A percentile compares a stretch with the other conserved stretches of the same genome.
Evolutionary conservation across 2,888 invertebrate genomes (phyloP).

Genomic region (Harpagoxenus sublaevis): DNA sequence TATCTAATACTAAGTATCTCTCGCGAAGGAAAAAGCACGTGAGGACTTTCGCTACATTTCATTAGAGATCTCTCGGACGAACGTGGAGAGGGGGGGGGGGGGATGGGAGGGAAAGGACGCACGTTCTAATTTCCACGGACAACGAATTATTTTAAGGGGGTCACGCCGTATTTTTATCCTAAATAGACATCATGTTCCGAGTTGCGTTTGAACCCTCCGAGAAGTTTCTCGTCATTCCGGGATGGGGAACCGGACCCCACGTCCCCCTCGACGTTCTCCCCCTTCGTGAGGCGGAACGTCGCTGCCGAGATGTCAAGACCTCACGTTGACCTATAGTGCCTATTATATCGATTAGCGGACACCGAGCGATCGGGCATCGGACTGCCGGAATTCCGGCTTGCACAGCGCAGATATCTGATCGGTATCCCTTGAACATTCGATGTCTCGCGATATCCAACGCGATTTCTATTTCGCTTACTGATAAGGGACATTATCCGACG

Average conservation of each 20-base stretch:
- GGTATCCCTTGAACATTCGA: neutral
- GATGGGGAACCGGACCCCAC: neutral
- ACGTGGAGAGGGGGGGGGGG: too few species aligned
- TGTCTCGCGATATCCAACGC: neutral
- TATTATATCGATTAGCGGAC: conserved; percentile 71
- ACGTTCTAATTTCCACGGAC: conserved; percentile 48
- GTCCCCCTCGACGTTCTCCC: neutral
- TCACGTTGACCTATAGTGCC: conserved; percentile 77
- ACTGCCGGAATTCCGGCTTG: conserved; percentile 11
- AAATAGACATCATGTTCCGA: conserved; percentile 17
- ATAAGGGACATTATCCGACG: neutral
- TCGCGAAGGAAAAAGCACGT: conserved; percentile 18
- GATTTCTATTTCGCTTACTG: neutral
- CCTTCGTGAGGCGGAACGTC: conserved; percentile 50
- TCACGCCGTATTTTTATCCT: conserved; percentile 5
- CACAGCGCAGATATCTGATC: conserved; percentile 1
- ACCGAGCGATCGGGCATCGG: conserved; percentile 60
- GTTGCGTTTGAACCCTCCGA: neutral
- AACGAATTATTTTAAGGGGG: conserved; percentile 60
- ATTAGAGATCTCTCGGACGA: neutral
- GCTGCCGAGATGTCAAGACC: conserved; percentile 71
- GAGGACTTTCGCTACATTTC: conserved; percentile 32
- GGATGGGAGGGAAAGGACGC: neutral
- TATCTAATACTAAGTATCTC: neutral
- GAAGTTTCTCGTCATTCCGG: neutral